Evolutionary conservation across 2,113 vertebrate species (phyloP).

Genomic region (Plotosus lineatus): DNA sequence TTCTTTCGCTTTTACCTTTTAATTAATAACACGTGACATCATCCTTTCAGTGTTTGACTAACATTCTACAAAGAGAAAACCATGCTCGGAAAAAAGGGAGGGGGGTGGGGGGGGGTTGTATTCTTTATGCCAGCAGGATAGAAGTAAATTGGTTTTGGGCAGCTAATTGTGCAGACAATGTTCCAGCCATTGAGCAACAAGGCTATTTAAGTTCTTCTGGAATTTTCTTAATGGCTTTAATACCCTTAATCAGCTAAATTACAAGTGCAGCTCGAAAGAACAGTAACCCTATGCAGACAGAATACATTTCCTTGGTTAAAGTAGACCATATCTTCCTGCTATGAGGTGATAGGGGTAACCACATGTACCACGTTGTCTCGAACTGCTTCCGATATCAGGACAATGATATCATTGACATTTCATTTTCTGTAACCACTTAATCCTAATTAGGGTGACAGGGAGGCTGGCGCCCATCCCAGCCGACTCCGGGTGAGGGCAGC

Average conservation of each 20-base stretch:
- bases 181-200: slow-evolving; percentile 27
- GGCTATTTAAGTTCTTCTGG: slow-evolving; percentile 17
- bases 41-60: neutral
- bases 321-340: too few species aligned
- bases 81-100: neutral
- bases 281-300: neutral
- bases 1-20: too few species aligned
- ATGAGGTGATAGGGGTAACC: too few species aligned
- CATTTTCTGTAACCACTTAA: too few species aligned
- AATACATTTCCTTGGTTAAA: slow-evolving; percentile 3
- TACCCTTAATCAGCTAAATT: slow-evolving; percentile 25
- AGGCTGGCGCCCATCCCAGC: too few species aligned
- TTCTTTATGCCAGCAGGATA: slow-evolving; percentile 13
- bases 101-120: neutral
- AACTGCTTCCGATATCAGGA: too few species aligned
- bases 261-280: slow-evolving; percentile 2
- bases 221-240: slow-evolving; percentile 32
- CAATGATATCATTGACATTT: too few species aligned
- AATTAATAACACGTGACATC: neutral
- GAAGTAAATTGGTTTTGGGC: slow-evolving; percentile 18
- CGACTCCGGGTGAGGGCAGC: too few species aligned
- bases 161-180: slow-evolving; percentile 28
- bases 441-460: too few species aligned
- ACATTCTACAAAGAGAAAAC: neutral
- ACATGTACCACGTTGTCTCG: too few species aligned